Evolutionary conservation across 30 jellyfish, hydroid and myxozoan species (phyloP).

Genomic region (Pelagia noctiluca): DNA sequence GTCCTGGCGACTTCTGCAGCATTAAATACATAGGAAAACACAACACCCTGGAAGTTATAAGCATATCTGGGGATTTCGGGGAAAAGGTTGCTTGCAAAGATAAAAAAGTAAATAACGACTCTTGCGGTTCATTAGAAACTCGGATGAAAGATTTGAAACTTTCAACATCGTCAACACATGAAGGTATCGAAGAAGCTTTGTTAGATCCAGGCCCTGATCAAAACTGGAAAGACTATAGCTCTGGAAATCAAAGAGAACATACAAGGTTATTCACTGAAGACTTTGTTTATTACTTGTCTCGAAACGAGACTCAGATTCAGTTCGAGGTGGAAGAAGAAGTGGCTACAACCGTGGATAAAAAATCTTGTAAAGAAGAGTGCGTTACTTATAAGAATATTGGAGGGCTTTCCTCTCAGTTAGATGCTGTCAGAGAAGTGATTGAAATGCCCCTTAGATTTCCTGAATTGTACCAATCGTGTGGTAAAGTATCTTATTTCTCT

Average conservation of each 20-base stretch:
- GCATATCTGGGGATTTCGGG: conserved; percentile 24
- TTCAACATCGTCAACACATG: background rate
- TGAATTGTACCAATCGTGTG: background rate
- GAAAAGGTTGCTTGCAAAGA: background rate
- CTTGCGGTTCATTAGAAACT: background rate
- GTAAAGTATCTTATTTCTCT: background rate
- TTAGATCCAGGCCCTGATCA: background rate
- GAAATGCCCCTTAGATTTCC: conserved; percentile 34
- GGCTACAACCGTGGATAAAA: background rate
- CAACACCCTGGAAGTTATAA: background rate
- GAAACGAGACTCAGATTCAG: background rate
- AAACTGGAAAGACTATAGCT: background rate
- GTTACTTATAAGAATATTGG: conserved; percentile 41
- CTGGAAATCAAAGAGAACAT: background rate
- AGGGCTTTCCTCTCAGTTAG: conserved; percentile 4
- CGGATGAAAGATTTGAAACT: background rate
- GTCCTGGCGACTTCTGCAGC: conserved; percentile 19
- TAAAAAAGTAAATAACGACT: background rate
- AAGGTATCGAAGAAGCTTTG: background rate
- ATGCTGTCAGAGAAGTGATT: conserved; percentile 18
- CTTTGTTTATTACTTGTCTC: background rate
- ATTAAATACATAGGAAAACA: background rate
- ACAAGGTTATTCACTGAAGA: background rate
- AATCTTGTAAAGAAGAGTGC: background rate
- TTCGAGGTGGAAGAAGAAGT: background rate